Evolutionary conservation across 2,113 vertebrate genomes (phyloP), one percentile per base, ranked within the genome.

Genomic region (Danionella cerebrum): DNA sequence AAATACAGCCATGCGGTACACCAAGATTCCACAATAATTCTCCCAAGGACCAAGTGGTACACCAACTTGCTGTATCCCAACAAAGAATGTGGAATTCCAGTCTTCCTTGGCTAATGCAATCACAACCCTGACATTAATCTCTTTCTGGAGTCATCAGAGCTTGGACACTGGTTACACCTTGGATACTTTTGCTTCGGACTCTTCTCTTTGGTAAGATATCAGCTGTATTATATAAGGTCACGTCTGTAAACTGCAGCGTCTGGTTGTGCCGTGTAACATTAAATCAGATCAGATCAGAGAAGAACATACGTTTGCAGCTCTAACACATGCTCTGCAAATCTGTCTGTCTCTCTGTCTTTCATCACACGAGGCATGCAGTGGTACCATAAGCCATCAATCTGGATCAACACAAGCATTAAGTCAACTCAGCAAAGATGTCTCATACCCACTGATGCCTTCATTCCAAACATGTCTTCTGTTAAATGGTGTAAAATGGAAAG

Each of bases 261-360:
- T 22, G 35, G 12, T 35, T 21, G 35, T 4, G 13, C 51, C 36
- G 3, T 29, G 63, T 65, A 53, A 39, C 22, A 65, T 65, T 52
- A 53, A 36, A 53, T 52, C 47, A n/a, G 24, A 52, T 41, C 38
- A 31, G 48, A 21, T 53, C 6, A 6, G 16, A 41, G 21, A 3
- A 35, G 19, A 36, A 66, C 47, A 65, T 51, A 25, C 63, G 25
- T 19, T 45, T 60, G 24, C 24, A 18, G 25, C 25, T 45, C 58
- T 5, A 44, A 44, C 58, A 60, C 58, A 60, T 60, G 58, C 39
- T 60, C 58, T 35, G 31, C n/a, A 57, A 57, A 67, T 67, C 65
- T 67, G 52, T 67, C 65, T 9, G 13, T 18, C 39, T 47, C 51
- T 45, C 51, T 45, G 42, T 31, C 58, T 60, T 29, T 9, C 27